Evolutionary conservation across 2,888 invertebrate genomes (phyloP), one percentile per base, ranked within the genome.

Genomic region (Sinopyrophorus schimmeli): DNA sequence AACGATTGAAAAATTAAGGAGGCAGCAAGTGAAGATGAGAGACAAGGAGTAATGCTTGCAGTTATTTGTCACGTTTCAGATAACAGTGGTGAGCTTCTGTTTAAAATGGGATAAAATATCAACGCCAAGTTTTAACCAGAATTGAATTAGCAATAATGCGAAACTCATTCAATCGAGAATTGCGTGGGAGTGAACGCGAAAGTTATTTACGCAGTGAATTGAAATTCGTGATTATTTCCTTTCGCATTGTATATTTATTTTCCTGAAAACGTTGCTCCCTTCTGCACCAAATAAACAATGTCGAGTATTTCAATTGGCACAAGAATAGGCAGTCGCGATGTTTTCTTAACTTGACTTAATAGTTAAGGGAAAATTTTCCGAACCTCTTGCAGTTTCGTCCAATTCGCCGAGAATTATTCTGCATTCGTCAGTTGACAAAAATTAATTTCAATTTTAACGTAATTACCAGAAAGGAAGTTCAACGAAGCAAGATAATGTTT

Each of bases 1-100:
- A 47, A 48, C 47, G 53, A 53, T 50, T 59, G 54, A 59, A 59
- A 59, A 59, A 57, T 59, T 55, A 57, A 54, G 53, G 55, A 54
- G 54, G 30, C 35, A 32, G 44, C 16, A 40, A 39, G 27, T 34
- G 43, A 40, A 52, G 52, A 55, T 53, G 53, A 58, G 54, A 57
- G 55, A 48, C 53, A 42, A 55, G 47, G 54, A 55, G 35, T 55
- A 57, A 59, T 59, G 55, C 49, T 51, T 34, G 48, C 59, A 55
- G 48, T 57, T 55, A 57, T 55, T 57, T 57, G 57, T 57, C 59
- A 59, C 55, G 52, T 51, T 26, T 21, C 39, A 55, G 58, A 58
- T 58, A 58, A 56, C 51, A 49, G 43, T 39, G 42, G 53, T 40
- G 51, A 39, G 32, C 26, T 43, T 40, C 46, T 42, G 48, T 53